Base-by-base conservation (phyloP, 2,888 invertebrate species). In the Rhagonycha lutea region DNA sequence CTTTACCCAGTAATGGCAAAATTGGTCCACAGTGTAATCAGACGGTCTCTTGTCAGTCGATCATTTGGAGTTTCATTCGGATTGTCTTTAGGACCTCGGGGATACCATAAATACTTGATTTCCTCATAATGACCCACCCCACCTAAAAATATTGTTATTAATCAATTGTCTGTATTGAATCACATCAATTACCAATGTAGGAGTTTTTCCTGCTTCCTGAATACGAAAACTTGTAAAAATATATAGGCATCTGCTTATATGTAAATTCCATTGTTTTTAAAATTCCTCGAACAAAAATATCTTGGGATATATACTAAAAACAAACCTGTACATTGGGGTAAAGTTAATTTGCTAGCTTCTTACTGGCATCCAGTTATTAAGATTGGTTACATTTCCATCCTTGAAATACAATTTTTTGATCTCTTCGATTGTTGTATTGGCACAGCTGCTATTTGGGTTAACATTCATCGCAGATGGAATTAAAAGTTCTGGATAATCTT, bases 101-200 rank as follows among this genome's bases (percentile, higher is more conserved):
- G 65, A 32, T 67, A 61, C 47, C 47, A 74, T 1, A 70, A 14
- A 26, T 70, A 74, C 14, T 67, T 47, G 5, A 69, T 12, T 61
- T 74, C 74, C 60, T 74, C 70, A n/a, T 18, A 47, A 26, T 74
- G 74, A n/a, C 74, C 74, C 2, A 63, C 74, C 12, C 70, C 70
- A 32, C 74, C 74, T 74, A 29, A 63, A 73, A 29, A 14, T n/a
- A 47, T 32, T 12, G 12, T 14, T 24, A 29, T 29, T 29, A 24
- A 11, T 18, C 12, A 23, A 14, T 28, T 61, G 8, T 1, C 12
- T 7, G 4, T 23, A 23, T 63, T n/a, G 9, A 60, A 14, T 14
- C 5, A n/a, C 10, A 26, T 3, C 24, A 4, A 0, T 65, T 71
- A 71, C 73, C 73, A 14, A 71, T 5, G 12, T 47, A 62, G 0